phyloP scores from a whole-genome alignment of 2,797 vertebrate genomes.

The Liparis tanakae region DNA sequence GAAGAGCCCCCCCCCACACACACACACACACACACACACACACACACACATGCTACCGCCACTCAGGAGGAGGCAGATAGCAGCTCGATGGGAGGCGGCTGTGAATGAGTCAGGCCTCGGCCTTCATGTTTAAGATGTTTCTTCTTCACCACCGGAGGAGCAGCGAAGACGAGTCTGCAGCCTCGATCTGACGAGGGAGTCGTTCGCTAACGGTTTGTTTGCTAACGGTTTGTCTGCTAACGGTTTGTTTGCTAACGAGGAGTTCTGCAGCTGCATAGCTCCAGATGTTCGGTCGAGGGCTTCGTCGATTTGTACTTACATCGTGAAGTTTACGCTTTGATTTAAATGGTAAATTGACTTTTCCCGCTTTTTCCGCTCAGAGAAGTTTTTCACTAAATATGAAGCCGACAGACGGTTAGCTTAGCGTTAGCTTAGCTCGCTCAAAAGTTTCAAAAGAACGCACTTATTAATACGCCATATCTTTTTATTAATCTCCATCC shows the following conservation, averaged over 20 bases:
- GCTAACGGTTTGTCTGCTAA: slow-evolving; percentile 61
- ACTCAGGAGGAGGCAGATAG: slow-evolving; percentile 78
- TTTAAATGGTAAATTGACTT: too few species aligned
- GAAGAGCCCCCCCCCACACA: slow-evolving; percentile 55
- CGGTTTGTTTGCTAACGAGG: slow-evolving; percentile 53
- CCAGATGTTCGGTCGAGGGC: not conserved
- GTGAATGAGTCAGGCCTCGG: slow-evolving; percentile 73
- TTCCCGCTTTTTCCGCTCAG: too few species aligned
- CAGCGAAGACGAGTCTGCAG: slow-evolving; percentile 49
- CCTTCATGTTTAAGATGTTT: slow-evolving; percentile 71
- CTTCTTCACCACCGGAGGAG: slow-evolving; percentile 35
- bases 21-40: slow-evolving; percentile 11
- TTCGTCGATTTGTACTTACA: slow-evolving; percentile 10
- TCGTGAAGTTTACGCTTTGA: not conserved
- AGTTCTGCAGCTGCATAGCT: slow-evolving; percentile 29
- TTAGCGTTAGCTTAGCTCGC: not conserved
- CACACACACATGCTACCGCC: slow-evolving; percentile 41
- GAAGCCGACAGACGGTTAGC: not conserved
- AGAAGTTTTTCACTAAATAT: too few species aligned
- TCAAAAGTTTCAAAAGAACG: not conserved
- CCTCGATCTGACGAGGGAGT: slow-evolving; percentile 57
- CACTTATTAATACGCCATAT: not conserved
- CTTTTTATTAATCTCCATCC: not conserved
- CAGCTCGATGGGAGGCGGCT: slow-evolving; percentile 68
- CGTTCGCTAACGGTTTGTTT: slow-evolving; percentile 56